Evolutionary conservation across 2,888 invertebrate species (phyloP).

Genomic region (Agrochola macilenta): DNA sequence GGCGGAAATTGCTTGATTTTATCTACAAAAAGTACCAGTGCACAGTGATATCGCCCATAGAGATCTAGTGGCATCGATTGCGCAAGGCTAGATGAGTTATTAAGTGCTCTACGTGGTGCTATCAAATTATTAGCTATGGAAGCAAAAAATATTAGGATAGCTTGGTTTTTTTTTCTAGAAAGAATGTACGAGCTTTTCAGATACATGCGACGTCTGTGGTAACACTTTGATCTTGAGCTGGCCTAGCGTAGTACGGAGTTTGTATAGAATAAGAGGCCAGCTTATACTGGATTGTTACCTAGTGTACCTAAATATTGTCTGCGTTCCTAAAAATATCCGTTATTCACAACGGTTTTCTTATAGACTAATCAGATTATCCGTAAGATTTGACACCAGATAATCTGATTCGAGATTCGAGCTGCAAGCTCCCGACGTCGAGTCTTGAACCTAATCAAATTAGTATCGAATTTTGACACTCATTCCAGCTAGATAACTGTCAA

Average conservation of each 20-base stretch:
- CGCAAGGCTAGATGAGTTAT: slow-evolving; percentile 14
- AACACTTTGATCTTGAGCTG: not conserved
- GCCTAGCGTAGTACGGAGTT: too few species aligned
- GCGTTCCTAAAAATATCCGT: not conserved
- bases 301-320: not conserved
- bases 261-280: too few species aligned
- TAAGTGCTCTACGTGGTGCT: slow-evolving; percentile 15
- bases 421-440: not conserved
- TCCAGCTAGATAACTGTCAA: not conserved
- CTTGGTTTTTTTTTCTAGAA: not conserved
- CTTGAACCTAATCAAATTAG: slow-evolving; percentile 18
- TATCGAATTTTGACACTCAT: slow-evolving; percentile 1
- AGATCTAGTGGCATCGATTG: slow-evolving; percentile 29
- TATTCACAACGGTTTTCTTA: not conserved
- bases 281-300: too few species aligned
- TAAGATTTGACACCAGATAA: slow-evolving; percentile 13
- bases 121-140: not conserved
- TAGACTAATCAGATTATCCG: slow-evolving; percentile 15
- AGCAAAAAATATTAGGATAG: not conserved
- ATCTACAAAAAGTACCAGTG: slow-evolving; percentile 31
- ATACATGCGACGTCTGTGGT: not conserved
- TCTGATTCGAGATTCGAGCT: not conserved
- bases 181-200: not conserved
- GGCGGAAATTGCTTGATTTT: slow-evolving; percentile 37
- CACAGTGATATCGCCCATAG: slow-evolving; percentile 20